These are phyloP conservation scores for Sciurus carolinensis DNA, from an alignment of 2,797 vertebrate species.

Conservation along the genomic window DNA sequence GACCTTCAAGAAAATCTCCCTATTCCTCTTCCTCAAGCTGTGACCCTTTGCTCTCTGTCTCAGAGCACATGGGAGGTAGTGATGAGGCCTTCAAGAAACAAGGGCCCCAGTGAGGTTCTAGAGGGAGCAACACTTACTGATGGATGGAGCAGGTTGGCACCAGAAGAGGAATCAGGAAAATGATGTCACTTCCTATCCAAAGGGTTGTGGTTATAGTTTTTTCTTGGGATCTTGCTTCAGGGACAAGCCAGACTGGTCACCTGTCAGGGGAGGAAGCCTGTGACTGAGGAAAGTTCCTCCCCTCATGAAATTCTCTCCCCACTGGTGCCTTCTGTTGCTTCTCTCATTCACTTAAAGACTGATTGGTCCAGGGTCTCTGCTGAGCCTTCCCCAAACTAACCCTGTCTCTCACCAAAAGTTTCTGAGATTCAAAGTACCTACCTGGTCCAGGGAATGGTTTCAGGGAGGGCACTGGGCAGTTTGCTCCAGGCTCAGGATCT, in stretches of 20 bases:
- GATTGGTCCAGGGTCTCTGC: neutral
- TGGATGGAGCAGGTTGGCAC: neutral
- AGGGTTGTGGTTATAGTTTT: neutral
- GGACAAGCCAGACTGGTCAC: neutral
- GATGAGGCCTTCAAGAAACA: too few relatives aligned
- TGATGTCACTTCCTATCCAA: neutral
- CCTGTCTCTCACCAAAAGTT: constrained; percentile 10
- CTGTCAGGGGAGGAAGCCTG: neutral
- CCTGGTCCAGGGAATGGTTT: neutral
- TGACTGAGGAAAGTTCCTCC: neutral
- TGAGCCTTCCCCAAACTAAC: constrained; percentile 9
- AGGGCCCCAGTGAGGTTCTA: neutral
- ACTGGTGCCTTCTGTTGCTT: neutral
- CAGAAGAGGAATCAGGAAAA: neutral
- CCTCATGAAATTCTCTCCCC: neutral
- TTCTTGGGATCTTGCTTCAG: constrained; percentile 28
- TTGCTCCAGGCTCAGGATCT: neutral
- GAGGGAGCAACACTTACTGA: neutral
- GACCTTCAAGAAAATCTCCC: neutral
- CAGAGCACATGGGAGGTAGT: neutral
- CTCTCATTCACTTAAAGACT: neutral
- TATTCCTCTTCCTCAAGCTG: neutral
- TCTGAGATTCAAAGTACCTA: neutral
- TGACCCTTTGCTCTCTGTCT: neutral
- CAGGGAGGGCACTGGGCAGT: neutral